Conservation (phyloP, 2,113 vertebrate genomes). For the Megatriorchis doriae region DNA sequence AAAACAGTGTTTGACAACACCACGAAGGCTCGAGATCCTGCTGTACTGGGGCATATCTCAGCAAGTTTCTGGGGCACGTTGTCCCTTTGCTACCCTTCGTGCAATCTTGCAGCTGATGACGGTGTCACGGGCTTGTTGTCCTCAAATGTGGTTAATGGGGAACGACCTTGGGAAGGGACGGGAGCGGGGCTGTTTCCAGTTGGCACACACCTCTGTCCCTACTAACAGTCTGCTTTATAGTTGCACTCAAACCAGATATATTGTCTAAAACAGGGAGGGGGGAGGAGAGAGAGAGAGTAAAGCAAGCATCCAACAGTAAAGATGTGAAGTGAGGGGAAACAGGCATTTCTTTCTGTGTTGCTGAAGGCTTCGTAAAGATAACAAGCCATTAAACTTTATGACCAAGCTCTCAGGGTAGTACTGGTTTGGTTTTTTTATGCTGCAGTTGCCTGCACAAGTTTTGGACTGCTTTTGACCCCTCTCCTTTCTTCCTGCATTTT, state of each 20-base stretch:
- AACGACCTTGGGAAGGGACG: background rate
- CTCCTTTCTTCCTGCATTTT: background rate
- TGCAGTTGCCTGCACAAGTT: background rate
- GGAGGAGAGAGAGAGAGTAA: background rate
- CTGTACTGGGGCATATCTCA: background rate
- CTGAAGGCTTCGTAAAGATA: background rate
- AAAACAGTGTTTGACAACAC: background rate
- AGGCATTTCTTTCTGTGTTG: background rate
- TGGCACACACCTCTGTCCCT: background rate
- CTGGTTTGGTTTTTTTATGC: background rate
- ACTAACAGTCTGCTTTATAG: background rate
- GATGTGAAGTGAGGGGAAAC: background rate
- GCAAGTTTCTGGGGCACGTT: background rate
- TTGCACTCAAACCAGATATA: background rate
- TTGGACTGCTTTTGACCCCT: background rate
- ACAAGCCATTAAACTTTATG: constrained; percentile 13
- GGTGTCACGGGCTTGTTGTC: accelerated
- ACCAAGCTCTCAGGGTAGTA: background rate
- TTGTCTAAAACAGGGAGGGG: background rate
- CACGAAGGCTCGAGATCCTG: background rate
- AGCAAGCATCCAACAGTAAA: background rate
- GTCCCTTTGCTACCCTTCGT: background rate
- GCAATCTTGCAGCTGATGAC: accelerated
- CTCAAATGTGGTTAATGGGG: background rate
- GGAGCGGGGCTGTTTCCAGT: background rate